Evolutionary conservation across 1,140 invertebrate genomes (phyloP).

Genomic region (Metaphire vulgaris): DNA sequence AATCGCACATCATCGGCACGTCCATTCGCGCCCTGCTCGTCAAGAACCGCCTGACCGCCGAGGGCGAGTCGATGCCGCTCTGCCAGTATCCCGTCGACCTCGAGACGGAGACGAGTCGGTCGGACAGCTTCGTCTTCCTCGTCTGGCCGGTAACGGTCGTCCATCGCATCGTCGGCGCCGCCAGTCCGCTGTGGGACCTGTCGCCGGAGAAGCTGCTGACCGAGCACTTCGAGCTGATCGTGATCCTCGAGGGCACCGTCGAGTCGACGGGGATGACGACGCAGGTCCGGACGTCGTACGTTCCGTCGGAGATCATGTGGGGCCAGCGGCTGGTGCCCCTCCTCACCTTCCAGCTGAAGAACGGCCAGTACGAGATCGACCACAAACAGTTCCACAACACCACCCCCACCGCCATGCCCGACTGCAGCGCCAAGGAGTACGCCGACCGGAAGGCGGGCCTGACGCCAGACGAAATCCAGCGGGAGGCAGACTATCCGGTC

Average conservation of each 20-base stretch:
- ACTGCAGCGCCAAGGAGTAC: constrained; percentile 20
- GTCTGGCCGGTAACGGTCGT: constrained; percentile 23
- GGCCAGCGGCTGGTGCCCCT: constrained; percentile 16
- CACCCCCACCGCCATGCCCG: constrained; percentile 44
- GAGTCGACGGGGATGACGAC: constrained; percentile 36
- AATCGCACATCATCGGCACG: constrained; percentile 84
- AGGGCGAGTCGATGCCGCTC: constrained; percentile 50
- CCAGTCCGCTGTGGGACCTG: constrained; percentile 32
- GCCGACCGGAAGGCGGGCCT: neutral
- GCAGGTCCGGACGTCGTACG: constrained; percentile 31
- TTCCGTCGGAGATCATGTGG: constrained; percentile 24
- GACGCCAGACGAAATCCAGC: neutral
- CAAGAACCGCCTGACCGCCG: constrained; percentile 53
- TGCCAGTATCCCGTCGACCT: constrained; percentile 36
- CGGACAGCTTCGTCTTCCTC: constrained; percentile 39
- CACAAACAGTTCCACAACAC: constrained; percentile 29
- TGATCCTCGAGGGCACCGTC: constrained; percentile 36
- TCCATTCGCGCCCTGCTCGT: constrained; percentile 80
- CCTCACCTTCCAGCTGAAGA: constrained; percentile 13
- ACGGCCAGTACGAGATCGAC: constrained; percentile 17
- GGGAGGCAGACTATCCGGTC: constrained; percentile 11
- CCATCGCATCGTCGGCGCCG: constrained; percentile 22
- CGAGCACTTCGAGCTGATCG: constrained; percentile 36
- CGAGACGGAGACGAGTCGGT: constrained; percentile 52
- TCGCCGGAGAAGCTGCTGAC: constrained; percentile 22